Percentiles rank a stretch among this genome's conserved stretches.
phyloP scores from a whole-genome alignment of 2,888 invertebrate species.

The Junonia oenone region DNA sequence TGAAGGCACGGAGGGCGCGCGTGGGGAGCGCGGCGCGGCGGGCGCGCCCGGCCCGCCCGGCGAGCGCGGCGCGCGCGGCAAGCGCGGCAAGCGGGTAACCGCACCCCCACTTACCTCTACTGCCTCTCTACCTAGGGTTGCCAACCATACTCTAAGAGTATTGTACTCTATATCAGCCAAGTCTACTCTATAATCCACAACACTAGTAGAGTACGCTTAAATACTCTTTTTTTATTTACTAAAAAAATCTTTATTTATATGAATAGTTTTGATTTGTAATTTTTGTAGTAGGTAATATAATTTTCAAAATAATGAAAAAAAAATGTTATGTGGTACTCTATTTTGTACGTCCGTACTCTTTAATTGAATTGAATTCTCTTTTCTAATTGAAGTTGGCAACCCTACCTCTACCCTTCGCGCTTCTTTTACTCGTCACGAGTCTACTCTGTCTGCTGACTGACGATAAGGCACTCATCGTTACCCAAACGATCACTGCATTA shows the following conservation, averaged over 20 bases:
- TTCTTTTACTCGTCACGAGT: not conserved
- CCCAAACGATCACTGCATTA: not conserved
- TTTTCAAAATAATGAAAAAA: too few species aligned
- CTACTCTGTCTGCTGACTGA: not conserved
- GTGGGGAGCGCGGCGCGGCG: slow-evolving; percentile 89
- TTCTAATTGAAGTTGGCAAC: too few species aligned
- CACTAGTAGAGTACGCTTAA: too few species aligned
- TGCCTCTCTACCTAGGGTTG: slow-evolving; percentile 12
- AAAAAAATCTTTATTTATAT: too few species aligned
- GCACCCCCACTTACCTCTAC: slow-evolving; percentile 5
- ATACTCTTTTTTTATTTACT: too few species aligned
- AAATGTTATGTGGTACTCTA: too few species aligned
- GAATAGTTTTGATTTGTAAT: too few species aligned
- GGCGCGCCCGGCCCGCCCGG: slow-evolving; percentile 90
- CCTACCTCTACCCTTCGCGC: not conserved
- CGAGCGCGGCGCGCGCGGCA: slow-evolving; percentile 94
- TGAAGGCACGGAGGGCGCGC: slow-evolving; percentile 81
- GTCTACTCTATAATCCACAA: too few species aligned
- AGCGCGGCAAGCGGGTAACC: slow-evolving; percentile 94
- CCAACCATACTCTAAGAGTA: slow-evolving; percentile 17
- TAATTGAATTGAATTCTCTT: too few species aligned
- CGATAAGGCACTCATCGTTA: not conserved
- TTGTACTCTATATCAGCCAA: too few species aligned
- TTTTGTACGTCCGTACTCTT: too few species aligned
- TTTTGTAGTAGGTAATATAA: too few species aligned